Conservation (phyloP, 2,797 vertebrate genomes). For the Babyrousa celebensis region DNA sequence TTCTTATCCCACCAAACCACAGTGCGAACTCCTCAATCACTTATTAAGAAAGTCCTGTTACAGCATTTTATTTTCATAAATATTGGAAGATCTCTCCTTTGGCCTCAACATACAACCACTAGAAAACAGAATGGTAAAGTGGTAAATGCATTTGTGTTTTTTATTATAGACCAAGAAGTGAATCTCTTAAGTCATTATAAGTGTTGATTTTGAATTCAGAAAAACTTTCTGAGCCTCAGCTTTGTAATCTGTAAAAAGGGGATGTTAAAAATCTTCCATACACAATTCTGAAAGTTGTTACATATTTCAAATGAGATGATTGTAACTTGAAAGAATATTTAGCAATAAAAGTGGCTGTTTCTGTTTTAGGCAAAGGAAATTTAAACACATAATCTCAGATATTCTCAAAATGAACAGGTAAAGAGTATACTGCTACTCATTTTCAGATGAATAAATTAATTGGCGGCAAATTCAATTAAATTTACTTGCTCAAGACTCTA, state of each 20-base stretch:
- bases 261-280: neutral
- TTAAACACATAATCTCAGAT: neutral
- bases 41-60: neutral
- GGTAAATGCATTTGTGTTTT: neutral
- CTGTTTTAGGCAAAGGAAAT: neutral
- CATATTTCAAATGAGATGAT: neutral
- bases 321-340: neutral
- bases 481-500: neutral
- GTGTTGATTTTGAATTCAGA: neutral
- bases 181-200: neutral
- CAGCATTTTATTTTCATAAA: neutral
- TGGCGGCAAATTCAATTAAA: slow-evolving; percentile 8
- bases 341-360: neutral
- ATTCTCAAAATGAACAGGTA: neutral
- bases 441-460: slow-evolving; percentile 56
- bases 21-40: neutral
- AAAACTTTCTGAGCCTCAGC: slow-evolving; percentile 24
- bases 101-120: neutral
- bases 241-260: slow-evolving; percentile 8
- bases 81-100: neutral
- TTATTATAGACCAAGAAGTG: neutral
- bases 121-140: neutral
- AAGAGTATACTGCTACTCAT: neutral
- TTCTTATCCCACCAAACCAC: too few species aligned
- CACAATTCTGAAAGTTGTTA: neutral